Percentiles rank a stretch among this genome's conserved stretches.
phyloP scores from a whole-genome alignment of 2,113 vertebrate genomes.

The Phoenicopterus ruber region DNA sequence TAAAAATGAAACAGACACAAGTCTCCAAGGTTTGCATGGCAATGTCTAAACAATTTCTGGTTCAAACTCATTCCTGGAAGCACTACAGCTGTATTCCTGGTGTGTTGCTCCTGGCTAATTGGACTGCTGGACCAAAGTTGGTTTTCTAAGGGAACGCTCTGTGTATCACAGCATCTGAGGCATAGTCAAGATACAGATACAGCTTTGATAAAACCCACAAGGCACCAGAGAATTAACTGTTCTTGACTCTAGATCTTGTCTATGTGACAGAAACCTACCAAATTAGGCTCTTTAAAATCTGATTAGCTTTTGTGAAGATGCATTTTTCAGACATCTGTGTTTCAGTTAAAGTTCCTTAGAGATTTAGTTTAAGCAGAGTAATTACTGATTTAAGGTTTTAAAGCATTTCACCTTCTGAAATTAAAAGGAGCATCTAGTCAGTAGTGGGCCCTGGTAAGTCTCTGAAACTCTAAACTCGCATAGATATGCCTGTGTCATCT shows the following conservation, averaged over 20 bases:
- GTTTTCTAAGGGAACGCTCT: background rate
- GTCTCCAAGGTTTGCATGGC: background rate
- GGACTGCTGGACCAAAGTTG: background rate
- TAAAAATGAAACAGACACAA: background rate
- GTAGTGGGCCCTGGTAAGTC: fast-evolving
- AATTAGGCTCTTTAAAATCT: background rate
- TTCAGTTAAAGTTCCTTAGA: background rate
- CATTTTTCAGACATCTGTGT: background rate
- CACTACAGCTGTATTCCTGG: background rate
- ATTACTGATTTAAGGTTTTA: background rate
- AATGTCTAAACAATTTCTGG: background rate
- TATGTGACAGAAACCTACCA: background rate
- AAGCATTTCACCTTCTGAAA: background rate
- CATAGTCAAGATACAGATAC: background rate
- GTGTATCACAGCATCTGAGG: background rate
- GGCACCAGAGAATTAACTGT: background rate
- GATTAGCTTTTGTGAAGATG: background rate
- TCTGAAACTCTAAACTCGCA: background rate
- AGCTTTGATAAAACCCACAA: background rate
- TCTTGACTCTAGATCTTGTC: background rate
- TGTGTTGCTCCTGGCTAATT: background rate
- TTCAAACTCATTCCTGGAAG: background rate
- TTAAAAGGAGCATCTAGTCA: background rate
- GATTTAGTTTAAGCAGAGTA: background rate
- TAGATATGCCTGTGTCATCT: fast-evolving